Percentiles rank a stretch among this genome's conserved stretches.
phyloP scores from a whole-genome alignment of 2,888 invertebrate genomes.

The Scaptomyza flava region DNA sequence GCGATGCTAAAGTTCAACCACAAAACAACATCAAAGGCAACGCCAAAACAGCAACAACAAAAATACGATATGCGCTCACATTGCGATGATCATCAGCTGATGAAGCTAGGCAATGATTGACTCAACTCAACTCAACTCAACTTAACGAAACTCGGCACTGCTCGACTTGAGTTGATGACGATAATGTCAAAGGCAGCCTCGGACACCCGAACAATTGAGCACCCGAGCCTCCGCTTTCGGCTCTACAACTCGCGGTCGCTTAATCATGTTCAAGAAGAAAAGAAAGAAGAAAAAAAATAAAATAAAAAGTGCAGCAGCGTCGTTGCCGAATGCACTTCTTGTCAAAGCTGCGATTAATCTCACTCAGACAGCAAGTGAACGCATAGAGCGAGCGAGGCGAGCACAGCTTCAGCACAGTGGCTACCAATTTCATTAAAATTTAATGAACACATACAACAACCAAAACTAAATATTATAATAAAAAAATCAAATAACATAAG shows the following conservation, averaged over 20 bases:
- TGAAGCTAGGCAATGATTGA: slow-evolving; percentile 61
- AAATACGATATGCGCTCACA: slow-evolving; percentile 4
- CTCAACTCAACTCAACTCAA: slow-evolving; percentile 58
- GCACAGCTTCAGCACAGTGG: slow-evolving; percentile 28
- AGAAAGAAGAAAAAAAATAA: slow-evolving; percentile 12
- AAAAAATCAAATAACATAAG: no score
- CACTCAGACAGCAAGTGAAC: slow-evolving; percentile 71
- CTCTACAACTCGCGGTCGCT: slow-evolving; percentile 40
- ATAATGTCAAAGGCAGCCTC: slow-evolving; percentile 71
- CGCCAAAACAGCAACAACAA: slow-evolving; percentile 3
- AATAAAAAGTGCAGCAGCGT: slow-evolving; percentile 60
- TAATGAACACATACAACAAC: slow-evolving; percentile 4
- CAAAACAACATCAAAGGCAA: slow-evolving; percentile 62
- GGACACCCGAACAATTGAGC: slow-evolving; percentile 7
- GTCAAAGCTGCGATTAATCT: slow-evolving; percentile 82
- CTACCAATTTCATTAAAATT: not conserved
- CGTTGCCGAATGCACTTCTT: slow-evolving; percentile 67
- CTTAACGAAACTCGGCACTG: slow-evolving; percentile 25
- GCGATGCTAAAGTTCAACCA: slow-evolving; percentile 79
- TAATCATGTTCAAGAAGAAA: slow-evolving; percentile 60
- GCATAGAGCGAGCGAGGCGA: slow-evolving; percentile 9
- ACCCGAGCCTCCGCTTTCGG: slow-evolving; percentile 13
- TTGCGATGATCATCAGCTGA: slow-evolving; percentile 51
- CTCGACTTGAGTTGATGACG: slow-evolving; percentile 31
- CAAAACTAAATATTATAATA: not conserved